Base-by-base conservation (phyloP, 2,113 vertebrate species). In the Podarcis muralis region DNA sequence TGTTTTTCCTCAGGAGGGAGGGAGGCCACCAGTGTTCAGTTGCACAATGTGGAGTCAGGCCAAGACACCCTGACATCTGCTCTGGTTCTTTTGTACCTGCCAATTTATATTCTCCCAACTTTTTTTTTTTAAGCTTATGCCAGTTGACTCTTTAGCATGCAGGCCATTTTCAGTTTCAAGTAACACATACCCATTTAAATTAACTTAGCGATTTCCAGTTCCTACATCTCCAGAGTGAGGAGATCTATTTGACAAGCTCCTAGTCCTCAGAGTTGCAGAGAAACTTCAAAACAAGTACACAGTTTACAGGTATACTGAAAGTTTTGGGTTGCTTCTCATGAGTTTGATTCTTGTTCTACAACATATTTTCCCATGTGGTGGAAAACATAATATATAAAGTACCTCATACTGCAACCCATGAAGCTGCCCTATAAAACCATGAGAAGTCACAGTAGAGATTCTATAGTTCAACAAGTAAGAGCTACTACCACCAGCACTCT, bases 101-200 rank as follows among this genome's bases (percentile, higher is more conserved):
- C 72, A 74, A 16, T 35, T 32, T 32, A 37, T 32, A 1, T 11
- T 59, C 65, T 0, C 0, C 3, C 6, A 59, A 81, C 1, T 6
- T 0, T 40, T 3, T 6, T 37, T 0, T 1, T 82, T 3, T 1
- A 2, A 65, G 2, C 66, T 43, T 9, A 78, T 23, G 40, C 75
- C 3, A 3, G 16, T 65, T 0, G 0, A 0, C 71, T 78, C 75
- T 30, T 81, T 71, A 84, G 65, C 80, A 82, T 68, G 11, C 86
- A 59, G 40, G 81, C 65, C 2, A 32, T 71, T 23, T 3, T 35
- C 1, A 9, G 66, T 23, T 3, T 35, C 1, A 9, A 72, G n/a
- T 0, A 83, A 25, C 40, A 74, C 20, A 2, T n/a, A 1, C n/a
- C 88, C 81, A 1, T 0, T 18, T 65, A 20, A 71, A 65, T 40